These are phyloP conservation scores for Clanis bilineata DNA, from an alignment of 2,888 invertebrate species.

Conservation along the genomic window DNA sequence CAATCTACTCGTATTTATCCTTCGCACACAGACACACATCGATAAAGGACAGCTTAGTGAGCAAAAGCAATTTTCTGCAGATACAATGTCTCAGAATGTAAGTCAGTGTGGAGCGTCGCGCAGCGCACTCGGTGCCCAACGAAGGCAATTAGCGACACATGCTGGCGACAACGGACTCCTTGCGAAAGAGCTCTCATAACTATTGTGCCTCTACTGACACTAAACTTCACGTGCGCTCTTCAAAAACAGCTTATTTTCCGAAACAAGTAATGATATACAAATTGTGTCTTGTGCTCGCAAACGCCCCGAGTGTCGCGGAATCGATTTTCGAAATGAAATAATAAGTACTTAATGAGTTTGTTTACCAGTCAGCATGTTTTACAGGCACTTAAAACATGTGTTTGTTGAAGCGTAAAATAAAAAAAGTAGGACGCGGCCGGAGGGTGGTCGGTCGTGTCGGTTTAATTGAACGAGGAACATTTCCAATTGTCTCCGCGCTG, in stretches of 20 bases:
- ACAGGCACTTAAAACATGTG: conserved; percentile 21
- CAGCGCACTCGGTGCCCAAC: conserved; percentile 48
- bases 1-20: background rate
- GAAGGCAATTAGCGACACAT: conserved; percentile 69
- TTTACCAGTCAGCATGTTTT: conserved; percentile 20
- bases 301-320: background rate
- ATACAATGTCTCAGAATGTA: conserved; percentile 30
- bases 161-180: conserved; percentile 52
- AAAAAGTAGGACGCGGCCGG: conserved; percentile 32
- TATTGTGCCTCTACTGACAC: conserved; percentile 40
- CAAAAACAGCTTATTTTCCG: conserved; percentile 30
- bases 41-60: conserved; percentile 35
- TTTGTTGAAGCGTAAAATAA: conserved; percentile 31
- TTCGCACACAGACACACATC: background rate
- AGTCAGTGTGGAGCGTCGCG: conserved; percentile 25
- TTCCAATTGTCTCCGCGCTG: conserved; percentile 51
- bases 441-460: conserved; percentile 45
- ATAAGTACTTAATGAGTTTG: background rate
- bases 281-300: conserved; percentile 1
- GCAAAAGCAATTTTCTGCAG: conserved; percentile 47
- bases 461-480: conserved; percentile 62
- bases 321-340: conserved; percentile 10
- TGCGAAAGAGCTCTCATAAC: conserved; percentile 44
- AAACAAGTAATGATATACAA: conserved; percentile 22
- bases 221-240: conserved; percentile 41